Evolutionary conservation across 1,140 invertebrate genomes (phyloP).

Genomic region (Camponotus pennsylvanicus): DNA sequence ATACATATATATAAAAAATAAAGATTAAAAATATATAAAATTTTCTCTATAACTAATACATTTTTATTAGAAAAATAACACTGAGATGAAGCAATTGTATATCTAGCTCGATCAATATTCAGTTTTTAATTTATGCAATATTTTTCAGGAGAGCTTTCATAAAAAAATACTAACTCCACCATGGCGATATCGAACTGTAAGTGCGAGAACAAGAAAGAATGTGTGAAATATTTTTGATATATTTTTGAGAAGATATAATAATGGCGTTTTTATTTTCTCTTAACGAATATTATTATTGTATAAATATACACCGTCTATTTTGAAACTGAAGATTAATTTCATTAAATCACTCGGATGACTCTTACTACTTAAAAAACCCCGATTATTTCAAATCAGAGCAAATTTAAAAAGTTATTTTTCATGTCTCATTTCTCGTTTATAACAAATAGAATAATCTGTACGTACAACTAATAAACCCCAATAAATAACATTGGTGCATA

Average conservation of each 20-base stretch:
- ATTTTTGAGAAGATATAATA: background rate
- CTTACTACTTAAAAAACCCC: background rate
- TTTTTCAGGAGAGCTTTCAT: constrained; percentile 36
- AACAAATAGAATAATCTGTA: background rate
- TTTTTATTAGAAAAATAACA: background rate
- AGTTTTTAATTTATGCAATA: background rate
- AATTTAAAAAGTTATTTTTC: background rate
- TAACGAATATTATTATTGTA: background rate
- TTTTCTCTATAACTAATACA: background rate
- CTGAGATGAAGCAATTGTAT: background rate
- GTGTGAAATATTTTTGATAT: background rate
- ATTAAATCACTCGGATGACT: constrained; percentile 2
- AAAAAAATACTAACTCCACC: constrained; percentile 35
- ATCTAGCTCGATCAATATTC: background rate
- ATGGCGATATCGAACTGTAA: constrained; percentile 34
- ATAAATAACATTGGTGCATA: background rate
- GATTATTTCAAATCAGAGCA: background rate
- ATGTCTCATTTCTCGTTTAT: background rate
- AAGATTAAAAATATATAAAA: background rate
- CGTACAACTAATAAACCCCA: background rate
- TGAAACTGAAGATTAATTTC: background rate
- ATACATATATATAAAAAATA: background rate
- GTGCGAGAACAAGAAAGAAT: constrained; percentile 11
- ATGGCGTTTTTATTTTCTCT: background rate
- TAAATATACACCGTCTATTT: background rate